Evolutionary conservation across 2,888 invertebrate genomes (phyloP), one percentile per base, ranked within the genome.

Genomic region (Coleophora flavipennella): DNA sequence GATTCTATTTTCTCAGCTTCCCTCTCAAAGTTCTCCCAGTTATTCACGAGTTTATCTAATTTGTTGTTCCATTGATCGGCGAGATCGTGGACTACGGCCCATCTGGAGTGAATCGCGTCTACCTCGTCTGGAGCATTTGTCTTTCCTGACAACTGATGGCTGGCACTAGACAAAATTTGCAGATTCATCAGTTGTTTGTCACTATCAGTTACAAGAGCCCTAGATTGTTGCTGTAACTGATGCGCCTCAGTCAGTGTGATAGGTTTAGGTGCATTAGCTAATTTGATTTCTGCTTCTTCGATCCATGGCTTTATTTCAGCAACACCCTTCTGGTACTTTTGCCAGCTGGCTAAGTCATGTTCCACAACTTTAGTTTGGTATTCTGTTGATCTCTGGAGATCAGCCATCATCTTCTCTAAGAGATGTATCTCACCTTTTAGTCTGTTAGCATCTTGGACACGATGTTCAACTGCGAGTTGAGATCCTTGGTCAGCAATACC

Each of bases 301-400:
- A 97, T 89, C 92, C 96, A 95, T 0, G 96, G 95, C 64, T 92
- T 92, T 37, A 96, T 88, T 67, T 92, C 90, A 43, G 91, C 88
- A 26, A 95, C 86, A 40, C 90, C 91, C 33, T 88, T 87, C 72
- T 95, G 93, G 70, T 95, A 95, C 55, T 90, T 89, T 61, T 94
- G 91, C 93, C 95, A 96, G 49, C 92, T 92, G 29, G 90, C 88
- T 35, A 96, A 81, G 63, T 96, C 95, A 56, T 91, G 90, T 46
- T 90, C 88, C 1, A 94, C 91, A 2, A 90, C 87, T 53, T 90
- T 89, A 9, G 91, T 90, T 63, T 95, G 93, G 46, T 90, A 89
- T 61, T 91, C 91, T 31, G 93, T 91, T 33, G 90, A 91, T 4
- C 90, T 86, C 63, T 94, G 91, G 32, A 97, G 85, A 35, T 90